Percentiles rank a stretch among this genome's conserved stretches.
phyloP scores from a whole-genome alignment of 2,797 vertebrate species.

The Urosaurus nigricauda region DNA sequence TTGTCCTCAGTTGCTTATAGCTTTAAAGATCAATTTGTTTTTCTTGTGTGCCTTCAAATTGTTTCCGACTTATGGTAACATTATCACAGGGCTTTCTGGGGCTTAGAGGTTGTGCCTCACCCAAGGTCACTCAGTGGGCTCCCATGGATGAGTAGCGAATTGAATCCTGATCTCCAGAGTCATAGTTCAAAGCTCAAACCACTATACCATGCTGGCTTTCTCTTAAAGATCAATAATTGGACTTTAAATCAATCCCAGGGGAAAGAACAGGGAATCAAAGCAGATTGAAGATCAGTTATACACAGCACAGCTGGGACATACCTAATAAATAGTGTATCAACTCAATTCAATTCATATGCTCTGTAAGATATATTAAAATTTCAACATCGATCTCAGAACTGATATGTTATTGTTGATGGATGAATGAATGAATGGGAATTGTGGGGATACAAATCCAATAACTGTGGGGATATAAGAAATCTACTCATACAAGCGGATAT shows the following conservation, averaged over 20 bases:
- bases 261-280: not conserved
- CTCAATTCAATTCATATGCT: not conserved
- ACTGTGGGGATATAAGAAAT: not conserved
- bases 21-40: no score
- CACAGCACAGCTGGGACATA: not conserved
- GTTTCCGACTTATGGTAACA: no score
- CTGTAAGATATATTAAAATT: not conserved
- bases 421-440: not conserved
- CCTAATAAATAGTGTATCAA: not conserved
- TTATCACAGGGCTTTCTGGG: no score
- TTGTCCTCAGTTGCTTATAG: not conserved
- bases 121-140: no score
- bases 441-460: not conserved
- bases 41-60: no score
- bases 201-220: no score
- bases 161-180: no score
- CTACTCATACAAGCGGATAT: not conserved
- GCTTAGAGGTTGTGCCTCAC: no score
- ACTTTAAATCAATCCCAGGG: not conserved
- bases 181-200: no score
- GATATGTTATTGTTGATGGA: not conserved
- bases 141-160: no score
- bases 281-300: not conserved
- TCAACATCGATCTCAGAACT: not conserved
- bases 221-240: not conserved